phyloP scores from a whole-genome alignment of 2,797 vertebrate species.

The Anabas testudineus region DNA sequence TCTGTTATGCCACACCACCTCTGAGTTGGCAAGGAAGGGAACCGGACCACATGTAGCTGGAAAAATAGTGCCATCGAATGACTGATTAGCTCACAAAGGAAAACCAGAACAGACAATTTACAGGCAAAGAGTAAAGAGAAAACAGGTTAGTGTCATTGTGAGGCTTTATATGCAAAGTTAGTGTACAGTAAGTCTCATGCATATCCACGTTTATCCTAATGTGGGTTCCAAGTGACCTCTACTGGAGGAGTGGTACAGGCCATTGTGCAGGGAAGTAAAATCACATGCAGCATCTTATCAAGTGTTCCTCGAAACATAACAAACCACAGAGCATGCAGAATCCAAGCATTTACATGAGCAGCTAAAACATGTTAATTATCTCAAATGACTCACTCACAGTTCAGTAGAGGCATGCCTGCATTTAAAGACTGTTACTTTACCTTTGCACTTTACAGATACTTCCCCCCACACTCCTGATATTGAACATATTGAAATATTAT shows the following conservation, averaged over 20 bases:
- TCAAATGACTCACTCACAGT: neutral
- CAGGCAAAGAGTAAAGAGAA: neutral
- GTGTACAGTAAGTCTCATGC: neutral
- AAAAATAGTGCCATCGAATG: neutral
- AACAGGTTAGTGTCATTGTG: neutral
- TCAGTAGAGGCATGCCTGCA: neutral
- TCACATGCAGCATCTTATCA: neutral
- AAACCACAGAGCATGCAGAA: slow-evolving; percentile 1
- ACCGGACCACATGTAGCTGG: slow-evolving; percentile 86
- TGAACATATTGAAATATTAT: slow-evolving; percentile 83
- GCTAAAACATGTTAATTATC: neutral
- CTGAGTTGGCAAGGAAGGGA: slow-evolving; percentile 76
- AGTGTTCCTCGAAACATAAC: slow-evolving; percentile 1
- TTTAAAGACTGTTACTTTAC: slow-evolving; percentile 68
- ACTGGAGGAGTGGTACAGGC: neutral
- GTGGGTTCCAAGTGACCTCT: neutral
- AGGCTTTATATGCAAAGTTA: neutral
- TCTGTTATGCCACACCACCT: slow-evolving; percentile 84
- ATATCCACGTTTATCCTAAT: neutral
- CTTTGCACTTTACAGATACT: slow-evolving; percentile 83
- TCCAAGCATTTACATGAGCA: neutral
- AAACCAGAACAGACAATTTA: slow-evolving; percentile 5
- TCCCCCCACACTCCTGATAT: slow-evolving; percentile 82
- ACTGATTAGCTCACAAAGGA: neutral
- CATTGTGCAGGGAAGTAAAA: neutral